Evolutionary conservation across 2,888 invertebrate species (phyloP).

Genomic region (Drosophila sordidula): DNA sequence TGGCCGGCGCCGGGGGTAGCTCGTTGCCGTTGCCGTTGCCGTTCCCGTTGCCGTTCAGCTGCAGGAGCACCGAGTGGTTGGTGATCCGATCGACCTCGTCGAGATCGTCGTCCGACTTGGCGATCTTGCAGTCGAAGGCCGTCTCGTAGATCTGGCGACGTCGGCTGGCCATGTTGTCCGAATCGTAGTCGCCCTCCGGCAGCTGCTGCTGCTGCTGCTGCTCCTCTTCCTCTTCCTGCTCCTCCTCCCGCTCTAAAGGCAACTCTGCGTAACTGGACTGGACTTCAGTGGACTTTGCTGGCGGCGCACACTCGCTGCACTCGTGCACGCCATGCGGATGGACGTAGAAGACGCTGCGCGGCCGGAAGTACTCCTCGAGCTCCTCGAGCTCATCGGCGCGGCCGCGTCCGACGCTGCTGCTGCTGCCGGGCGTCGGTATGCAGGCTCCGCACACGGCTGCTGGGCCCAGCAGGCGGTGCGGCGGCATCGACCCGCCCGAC

Average conservation of each 20-base stretch:
- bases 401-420: slow-evolving; percentile 25
- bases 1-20: slow-evolving; percentile 21
- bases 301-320: slow-evolving; percentile 84
- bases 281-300: slow-evolving; percentile 36
- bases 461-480: slow-evolving; percentile 88
- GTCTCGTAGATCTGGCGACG: slow-evolving; percentile 94
- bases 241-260: slow-evolving; percentile 25
- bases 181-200: slow-evolving; percentile 47
- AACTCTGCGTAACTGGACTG: not conserved
- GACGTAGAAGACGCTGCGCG: slow-evolving; percentile 89
- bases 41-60: slow-evolving; percentile 83
- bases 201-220: slow-evolving; percentile 9
- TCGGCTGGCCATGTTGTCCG: slow-evolving; percentile 83
- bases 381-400: slow-evolving; percentile 84
- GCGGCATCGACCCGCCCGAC: slow-evolving; percentile 87
- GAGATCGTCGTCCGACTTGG: slow-evolving; percentile 91
- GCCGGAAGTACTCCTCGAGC: slow-evolving; percentile 88
- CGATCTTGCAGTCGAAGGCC: slow-evolving; percentile 94
- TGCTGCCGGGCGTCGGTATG: slow-evolving; percentile 85
- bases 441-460: slow-evolving; percentile 90
- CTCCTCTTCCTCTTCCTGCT: slow-evolving; percentile 66
- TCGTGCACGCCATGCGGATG: slow-evolving; percentile 88
- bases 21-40: slow-evolving; percentile 68
- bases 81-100: slow-evolving; percentile 93
- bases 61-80: slow-evolving; percentile 91